Conservation (phyloP, 1,140 invertebrate species). For the Bursaphelenchus mucronatus region DNA sequence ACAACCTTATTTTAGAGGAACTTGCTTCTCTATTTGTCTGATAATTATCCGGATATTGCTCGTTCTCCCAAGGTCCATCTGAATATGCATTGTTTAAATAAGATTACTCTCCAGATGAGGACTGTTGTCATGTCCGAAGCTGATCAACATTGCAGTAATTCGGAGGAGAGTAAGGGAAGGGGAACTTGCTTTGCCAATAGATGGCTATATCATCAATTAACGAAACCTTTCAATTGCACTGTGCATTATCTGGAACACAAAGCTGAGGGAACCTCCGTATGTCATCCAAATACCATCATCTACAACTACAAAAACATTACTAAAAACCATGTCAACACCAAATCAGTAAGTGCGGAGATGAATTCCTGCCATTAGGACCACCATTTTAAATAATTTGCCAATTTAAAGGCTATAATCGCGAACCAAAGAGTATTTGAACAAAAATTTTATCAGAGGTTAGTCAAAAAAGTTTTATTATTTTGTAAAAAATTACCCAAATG, state of each 20-base stretch:
- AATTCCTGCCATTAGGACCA: background rate
- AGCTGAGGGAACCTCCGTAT: background rate
- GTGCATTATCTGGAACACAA: conserved; percentile 11
- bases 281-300: conserved; percentile 23
- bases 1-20: conserved; percentile 28
- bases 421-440: no score
- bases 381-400: no score
- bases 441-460: no score
- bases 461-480: no score
- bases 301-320: conserved; percentile 24
- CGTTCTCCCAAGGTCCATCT: conserved; percentile 23
- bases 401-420: no score
- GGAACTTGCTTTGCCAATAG: conserved; percentile 16
- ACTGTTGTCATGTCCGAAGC: conserved; percentile 14
- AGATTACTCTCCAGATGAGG: conserved; percentile 17
- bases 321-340: conserved; percentile 18
- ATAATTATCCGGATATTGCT: conserved; percentile 27
- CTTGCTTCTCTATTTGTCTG: conserved; percentile 24
- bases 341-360: background rate
- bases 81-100: conserved; percentile 6
- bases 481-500: no score
- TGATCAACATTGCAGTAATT: conserved; percentile 14
- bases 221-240: conserved; percentile 26
- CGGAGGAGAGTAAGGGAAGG: conserved; percentile 20
- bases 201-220: conserved; percentile 22